Base-by-base conservation (phyloP, 2,888 invertebrate species). In the Hypsopygia costalis region DNA sequence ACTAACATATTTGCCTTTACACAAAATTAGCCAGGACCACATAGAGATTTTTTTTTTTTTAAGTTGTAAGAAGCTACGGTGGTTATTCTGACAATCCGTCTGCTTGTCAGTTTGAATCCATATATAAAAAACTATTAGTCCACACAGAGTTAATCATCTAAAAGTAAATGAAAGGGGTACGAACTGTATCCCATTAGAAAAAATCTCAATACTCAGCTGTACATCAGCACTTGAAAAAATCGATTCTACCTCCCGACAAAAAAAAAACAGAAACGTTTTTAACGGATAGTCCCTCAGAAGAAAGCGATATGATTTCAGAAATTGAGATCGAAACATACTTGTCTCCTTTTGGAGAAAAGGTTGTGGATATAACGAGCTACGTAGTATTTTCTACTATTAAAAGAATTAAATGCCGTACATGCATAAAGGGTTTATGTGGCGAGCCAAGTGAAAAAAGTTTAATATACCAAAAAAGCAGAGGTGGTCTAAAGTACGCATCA, bases 61-160 rank as follows among this genome's bases (percentile, higher is more conserved):
- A n/a, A 0, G 34, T 27, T 28, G 30, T 49, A 0, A 27, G 44
- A 8, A 36, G 41, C 12, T 47, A 47, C 11, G 47, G 49, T 22
- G 47, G 49, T 22, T 39, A 40, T 37, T 37, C 29, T 22, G 46
- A 50, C 40, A 52, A 52, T 33, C 52, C 49, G 6, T 43, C 44
- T 21, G 37, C 47, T 20, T 38, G 41, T 6, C 40, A 44, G 33
- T 49, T 49, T 36, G 45, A 45, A 22, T 41, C 49, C 0, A 45
- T 48, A 11, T 50, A 50, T 33, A 52, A 47, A 46, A 47, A 52
- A 43, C n/a, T 47, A 6, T 28, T 53, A 11, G 22, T 41, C 5
- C 46, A 51, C 32, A 36, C 33, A 20, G 44, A 47, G 36, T 22
- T 47, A 6, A n/a, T n/a, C n/a, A 33, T n/a, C 43, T 21, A 6